Evolutionary conservation across 2,888 invertebrate species (phyloP).

Genomic region (Folsomia candida): DNA sequence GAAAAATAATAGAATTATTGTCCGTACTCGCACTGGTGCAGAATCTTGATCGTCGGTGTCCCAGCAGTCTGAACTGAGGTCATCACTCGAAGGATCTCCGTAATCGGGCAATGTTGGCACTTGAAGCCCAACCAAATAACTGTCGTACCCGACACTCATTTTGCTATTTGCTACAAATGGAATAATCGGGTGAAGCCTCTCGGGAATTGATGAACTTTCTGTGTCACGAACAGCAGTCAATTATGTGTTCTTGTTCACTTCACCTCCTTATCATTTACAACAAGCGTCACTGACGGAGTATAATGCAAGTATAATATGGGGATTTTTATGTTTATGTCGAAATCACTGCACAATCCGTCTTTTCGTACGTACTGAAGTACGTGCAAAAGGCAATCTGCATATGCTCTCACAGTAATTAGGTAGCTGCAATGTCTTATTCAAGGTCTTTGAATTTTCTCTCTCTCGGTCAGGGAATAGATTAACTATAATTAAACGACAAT

Average conservation of each 20-base stretch:
- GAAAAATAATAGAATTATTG: not conserved
- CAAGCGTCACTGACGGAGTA: not conserved
- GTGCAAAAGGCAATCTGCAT: too few relatives aligned
- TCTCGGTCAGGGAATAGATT: not conserved
- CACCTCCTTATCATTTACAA: not conserved
- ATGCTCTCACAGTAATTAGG: too few relatives aligned
- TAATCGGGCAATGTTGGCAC: constrained; percentile 61
- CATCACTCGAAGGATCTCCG: constrained; percentile 80
- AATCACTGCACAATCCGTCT: too few relatives aligned
- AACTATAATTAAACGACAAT: not conserved
- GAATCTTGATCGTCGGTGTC: constrained; percentile 60
- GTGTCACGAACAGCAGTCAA: not conserved
- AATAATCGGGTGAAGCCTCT: too few relatives aligned
- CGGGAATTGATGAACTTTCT: too few relatives aligned
- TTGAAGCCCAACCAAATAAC: constrained; percentile 42
- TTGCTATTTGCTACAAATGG: constrained; percentile 22
- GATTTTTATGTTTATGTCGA: too few relatives aligned
- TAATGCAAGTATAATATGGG: not conserved
- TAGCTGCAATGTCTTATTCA: not conserved
- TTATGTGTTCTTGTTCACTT: not conserved
- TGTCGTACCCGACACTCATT: constrained; percentile 49
- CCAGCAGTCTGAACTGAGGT: constrained; percentile 88
- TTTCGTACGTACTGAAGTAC: too few relatives aligned
- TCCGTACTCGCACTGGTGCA: not conserved
- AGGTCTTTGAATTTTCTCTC: not conserved